phyloP scores from a whole-genome alignment of 2,113 vertebrate genomes.

The Beaufortia kweichowensis region DNA sequence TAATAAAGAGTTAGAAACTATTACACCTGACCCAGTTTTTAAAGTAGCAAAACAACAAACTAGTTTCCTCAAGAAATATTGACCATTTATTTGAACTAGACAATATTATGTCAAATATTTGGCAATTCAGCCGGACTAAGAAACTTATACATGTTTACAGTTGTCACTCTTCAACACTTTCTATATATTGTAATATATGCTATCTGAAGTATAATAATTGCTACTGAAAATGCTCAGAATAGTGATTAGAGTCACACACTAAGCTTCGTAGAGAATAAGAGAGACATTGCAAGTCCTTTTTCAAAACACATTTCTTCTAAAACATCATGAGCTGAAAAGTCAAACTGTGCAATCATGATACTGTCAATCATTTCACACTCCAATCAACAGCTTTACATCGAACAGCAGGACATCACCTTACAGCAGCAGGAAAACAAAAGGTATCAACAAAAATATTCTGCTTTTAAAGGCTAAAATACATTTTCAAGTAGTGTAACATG shows the following conservation, averaged over 20 bases:
- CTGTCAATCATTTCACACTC: slow-evolving; percentile 48
- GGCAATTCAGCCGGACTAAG: slow-evolving; percentile 26
- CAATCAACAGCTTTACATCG: slow-evolving; percentile 24
- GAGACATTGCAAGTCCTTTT: neutral
- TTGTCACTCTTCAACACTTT: slow-evolving; percentile 41
- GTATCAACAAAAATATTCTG: neutral
- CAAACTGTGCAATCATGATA: slow-evolving; percentile 34
- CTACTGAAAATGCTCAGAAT: slow-evolving; percentile 37
- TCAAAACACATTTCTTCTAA: neutral
- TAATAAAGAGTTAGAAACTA: slow-evolving; percentile 56
- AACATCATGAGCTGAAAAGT: slow-evolving; percentile 2
- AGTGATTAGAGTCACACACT: slow-evolving; percentile 19
- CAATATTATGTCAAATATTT: slow-evolving; percentile 28
- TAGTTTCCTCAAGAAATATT: slow-evolving; percentile 19
- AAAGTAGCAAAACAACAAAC: slow-evolving; percentile 59
- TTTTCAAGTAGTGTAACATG: slow-evolving; percentile 19
- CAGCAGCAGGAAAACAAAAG: neutral
- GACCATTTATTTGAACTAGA: slow-evolving; percentile 39
- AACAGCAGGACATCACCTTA: slow-evolving; percentile 27
- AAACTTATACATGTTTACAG: slow-evolving; percentile 38
- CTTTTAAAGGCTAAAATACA: neutral
- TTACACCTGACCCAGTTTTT: slow-evolving; percentile 47
- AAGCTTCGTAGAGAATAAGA: slow-evolving; percentile 24
- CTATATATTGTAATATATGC: slow-evolving; percentile 2
- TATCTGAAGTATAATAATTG: slow-evolving; percentile 37